Percentiles rank a stretch among this genome's conserved stretches.
These are phyloP conservation scores for Micromussa lordhowensis DNA, from an alignment of 92 coral and sea anemone species.

Conservation along the genomic window DNA sequence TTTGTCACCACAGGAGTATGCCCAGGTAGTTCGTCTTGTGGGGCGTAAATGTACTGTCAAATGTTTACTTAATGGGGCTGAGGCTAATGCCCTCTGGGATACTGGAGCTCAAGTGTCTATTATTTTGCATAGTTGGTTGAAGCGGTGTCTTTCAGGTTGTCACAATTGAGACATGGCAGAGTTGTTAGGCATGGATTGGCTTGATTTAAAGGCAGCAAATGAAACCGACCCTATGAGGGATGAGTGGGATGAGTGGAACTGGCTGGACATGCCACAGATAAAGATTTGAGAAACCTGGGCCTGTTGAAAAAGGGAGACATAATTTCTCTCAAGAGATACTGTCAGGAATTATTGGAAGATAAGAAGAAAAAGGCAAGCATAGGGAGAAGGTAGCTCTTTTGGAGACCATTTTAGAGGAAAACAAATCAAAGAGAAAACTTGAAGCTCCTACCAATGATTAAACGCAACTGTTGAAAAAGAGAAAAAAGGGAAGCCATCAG, in stretches of 20 bases:
- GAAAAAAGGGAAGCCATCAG: too few species aligned
- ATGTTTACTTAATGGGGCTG: constrained; percentile 50
- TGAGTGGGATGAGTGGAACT: constrained; percentile 60
- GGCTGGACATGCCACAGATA: constrained; percentile 53
- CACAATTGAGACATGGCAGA: constrained; percentile 48
- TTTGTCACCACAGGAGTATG: constrained; percentile 69
- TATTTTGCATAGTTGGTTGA: constrained; percentile 51
- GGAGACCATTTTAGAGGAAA: too few species aligned
- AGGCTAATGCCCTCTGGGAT: constrained; percentile 62
- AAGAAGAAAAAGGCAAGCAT: too few species aligned
- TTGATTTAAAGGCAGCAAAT: constrained; percentile 65
- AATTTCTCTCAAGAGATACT: too few species aligned
- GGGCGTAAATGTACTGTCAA: constrained; percentile 59
- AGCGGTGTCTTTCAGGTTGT: constrained; percentile 29
- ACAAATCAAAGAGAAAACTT: too few species aligned
- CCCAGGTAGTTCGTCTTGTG: constrained; percentile 58
- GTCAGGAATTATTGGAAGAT: too few species aligned
- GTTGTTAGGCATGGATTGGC: constrained; percentile 51
- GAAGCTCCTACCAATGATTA: too few species aligned
- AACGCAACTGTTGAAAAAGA: too few species aligned
- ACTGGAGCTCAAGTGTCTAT: constrained; percentile 80
- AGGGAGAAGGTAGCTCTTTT: too few species aligned
- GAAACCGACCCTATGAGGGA: constrained; percentile 64
- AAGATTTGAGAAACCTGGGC: too few species aligned
- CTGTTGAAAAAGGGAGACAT: too few species aligned